phyloP scores from a whole-genome alignment of 2,888 invertebrate genomes.

The Phoronis australis region DNA sequence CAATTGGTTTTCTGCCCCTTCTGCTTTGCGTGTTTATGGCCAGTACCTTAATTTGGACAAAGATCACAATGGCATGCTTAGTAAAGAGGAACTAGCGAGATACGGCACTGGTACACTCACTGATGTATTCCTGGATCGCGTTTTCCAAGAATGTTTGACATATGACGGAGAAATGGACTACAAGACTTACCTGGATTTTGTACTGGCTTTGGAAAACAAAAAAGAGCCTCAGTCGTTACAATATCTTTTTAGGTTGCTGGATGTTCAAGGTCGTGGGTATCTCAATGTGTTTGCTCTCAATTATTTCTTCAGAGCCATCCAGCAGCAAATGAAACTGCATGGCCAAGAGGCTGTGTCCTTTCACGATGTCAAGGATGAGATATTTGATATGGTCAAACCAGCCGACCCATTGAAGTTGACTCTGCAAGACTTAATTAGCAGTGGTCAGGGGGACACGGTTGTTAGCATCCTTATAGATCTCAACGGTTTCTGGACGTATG shows the following conservation, averaged over 20 bases:
- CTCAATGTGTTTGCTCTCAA: conserved; percentile 85
- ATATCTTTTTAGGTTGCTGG: conserved; percentile 84
- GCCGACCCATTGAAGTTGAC: conserved; percentile 78
- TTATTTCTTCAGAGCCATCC: conserved; percentile 89
- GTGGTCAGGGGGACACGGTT: conserved; percentile 90
- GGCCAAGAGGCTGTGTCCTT: conserved; percentile 86
- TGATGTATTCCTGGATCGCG: conserved; percentile 80
- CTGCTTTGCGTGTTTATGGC: conserved; percentile 81
- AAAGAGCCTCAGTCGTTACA: conserved; percentile 86
- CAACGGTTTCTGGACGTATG: conserved; percentile 95
- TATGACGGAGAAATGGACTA: conserved; percentile 78
- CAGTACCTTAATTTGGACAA: conserved; percentile 89
- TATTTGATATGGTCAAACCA: conserved; percentile 96
- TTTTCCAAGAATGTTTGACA: conserved; percentile 92
- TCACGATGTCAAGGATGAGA: conserved; percentile 93
- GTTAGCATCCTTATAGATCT: conserved; percentile 90
- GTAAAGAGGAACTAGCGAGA: conserved; percentile 81
- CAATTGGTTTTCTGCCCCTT: conserved; percentile 56
- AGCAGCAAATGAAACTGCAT: conserved; percentile 81
- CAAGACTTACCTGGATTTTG: conserved; percentile 91
- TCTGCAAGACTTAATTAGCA: conserved; percentile 74
- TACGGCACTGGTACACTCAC: conserved; percentile 90
- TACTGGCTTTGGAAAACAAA: conserved; percentile 85
- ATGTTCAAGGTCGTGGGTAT: conserved; percentile 81
- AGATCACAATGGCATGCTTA: conserved; percentile 91